Percentiles rank a stretch among this genome's conserved stretches.
These are phyloP conservation scores for Phymatocera aterrima DNA, from an alignment of 2,888 invertebrate genomes.

Conservation along the genomic window DNA sequence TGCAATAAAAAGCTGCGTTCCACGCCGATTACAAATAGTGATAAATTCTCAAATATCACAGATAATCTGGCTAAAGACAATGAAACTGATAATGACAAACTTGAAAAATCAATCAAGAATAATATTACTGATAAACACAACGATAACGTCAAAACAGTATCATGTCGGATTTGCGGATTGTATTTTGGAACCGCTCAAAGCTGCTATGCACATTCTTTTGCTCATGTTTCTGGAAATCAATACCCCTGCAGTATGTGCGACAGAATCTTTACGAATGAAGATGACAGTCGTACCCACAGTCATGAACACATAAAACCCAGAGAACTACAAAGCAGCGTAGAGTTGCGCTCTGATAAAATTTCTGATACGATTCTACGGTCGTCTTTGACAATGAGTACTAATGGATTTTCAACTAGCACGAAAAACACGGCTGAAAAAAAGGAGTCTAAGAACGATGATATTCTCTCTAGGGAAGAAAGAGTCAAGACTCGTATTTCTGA, in stretches of 20 bases:
- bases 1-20: background rate
- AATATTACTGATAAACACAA: background rate
- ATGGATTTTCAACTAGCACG: background rate
- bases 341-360: too few species aligned
- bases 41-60: too few species aligned
- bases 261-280: background rate
- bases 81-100: too few species aligned
- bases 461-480: too few species aligned
- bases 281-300: too few species aligned
- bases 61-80: too few species aligned
- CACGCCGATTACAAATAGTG: background rate
- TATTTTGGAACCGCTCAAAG: background rate
- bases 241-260: constrained; percentile 7
- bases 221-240: background rate
- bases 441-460: background rate
- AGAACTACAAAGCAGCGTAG: too few species aligned
- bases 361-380: background rate
- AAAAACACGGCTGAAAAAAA: background rate
- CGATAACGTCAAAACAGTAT: background rate
- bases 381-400: background rate
- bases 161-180: background rate
- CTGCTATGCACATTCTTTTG: background rate
- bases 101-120: too few species aligned
- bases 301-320: too few species aligned
- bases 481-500: too few species aligned